A percentile compares a stretch with the other conserved stretches of the same genome.
Evolutionary conservation across 2,797 vertebrate genomes (phyloP).

Genomic region (Myripristis jacobus): DNA sequence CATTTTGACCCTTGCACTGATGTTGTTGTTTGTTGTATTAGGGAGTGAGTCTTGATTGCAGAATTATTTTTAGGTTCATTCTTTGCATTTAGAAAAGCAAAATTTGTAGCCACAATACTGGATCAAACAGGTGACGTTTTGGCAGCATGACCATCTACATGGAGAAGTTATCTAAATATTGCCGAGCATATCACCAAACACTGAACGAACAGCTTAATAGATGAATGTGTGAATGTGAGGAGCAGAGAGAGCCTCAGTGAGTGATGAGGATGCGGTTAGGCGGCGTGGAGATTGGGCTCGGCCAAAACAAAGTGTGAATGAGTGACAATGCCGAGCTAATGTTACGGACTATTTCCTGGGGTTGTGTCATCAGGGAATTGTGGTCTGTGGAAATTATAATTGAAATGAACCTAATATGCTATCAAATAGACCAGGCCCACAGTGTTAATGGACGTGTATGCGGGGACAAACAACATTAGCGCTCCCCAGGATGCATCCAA

Average conservation of each 20-base stretch:
- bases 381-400: constrained; percentile 35
- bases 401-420: constrained; percentile 50
- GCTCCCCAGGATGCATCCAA: constrained; percentile 27
- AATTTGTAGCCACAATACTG: too few relatives aligned
- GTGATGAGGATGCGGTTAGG: neutral
- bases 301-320: constrained; percentile 2
- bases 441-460: constrained; percentile 48
- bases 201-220: neutral
- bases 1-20: too few relatives aligned
- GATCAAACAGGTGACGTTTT: too few relatives aligned
- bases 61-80: too few relatives aligned
- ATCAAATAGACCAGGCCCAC: constrained; percentile 37
- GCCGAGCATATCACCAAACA: neutral
- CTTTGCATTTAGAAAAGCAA: too few relatives aligned
- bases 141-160: neutral
- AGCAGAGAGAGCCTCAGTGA: constrained; percentile 1
- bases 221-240: neutral
- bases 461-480: constrained; percentile 49
- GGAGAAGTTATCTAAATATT: neutral
- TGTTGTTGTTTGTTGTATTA: too few relatives aligned
- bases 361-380: constrained; percentile 31
- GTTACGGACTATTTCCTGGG: constrained; percentile 46
- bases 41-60: too few relatives aligned
- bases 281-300: neutral
- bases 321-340: constrained; percentile 11